Percentiles rank a stretch among this genome's conserved stretches.
These are phyloP conservation scores for Coregonus sp. DNA, from an alignment of 2,797 vertebrate species.

Conservation along the genomic window DNA sequence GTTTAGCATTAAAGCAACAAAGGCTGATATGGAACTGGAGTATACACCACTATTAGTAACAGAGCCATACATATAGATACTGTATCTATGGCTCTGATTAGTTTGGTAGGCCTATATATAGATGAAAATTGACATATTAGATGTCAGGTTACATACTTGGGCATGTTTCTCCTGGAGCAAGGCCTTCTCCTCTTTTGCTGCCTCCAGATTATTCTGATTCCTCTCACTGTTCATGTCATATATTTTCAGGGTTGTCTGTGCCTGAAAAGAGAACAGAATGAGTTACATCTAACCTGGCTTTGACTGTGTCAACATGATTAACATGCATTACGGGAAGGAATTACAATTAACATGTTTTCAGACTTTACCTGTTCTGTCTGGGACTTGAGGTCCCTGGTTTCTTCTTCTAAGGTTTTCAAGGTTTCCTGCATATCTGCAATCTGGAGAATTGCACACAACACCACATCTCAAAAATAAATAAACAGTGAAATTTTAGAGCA, in stretches of 20 bases:
- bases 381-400: slow-evolving; percentile 82
- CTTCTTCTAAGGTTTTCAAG: slow-evolving; percentile 81
- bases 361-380: slow-evolving; percentile 86
- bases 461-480: neutral
- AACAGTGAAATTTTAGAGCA: neutral
- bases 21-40: too few species aligned
- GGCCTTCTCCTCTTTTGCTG: slow-evolving; percentile 81
- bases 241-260: slow-evolving; percentile 88
- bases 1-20: too few species aligned
- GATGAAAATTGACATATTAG: neutral
- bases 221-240: slow-evolving; percentile 89
- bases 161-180: slow-evolving; percentile 85
- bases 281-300: neutral
- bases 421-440: slow-evolving; percentile 78
- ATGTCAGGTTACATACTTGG: slow-evolving; percentile 75
- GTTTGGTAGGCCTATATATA: too few species aligned
- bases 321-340: neutral
- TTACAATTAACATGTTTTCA: neutral
- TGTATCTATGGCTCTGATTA: too few species aligned
- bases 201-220: slow-evolving; percentile 82
- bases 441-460: slow-evolving; percentile 66
- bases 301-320: neutral
- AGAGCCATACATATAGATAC: too few species aligned
- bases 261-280: slow-evolving; percentile 65
- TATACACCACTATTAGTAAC: too few species aligned